Percentiles rank a stretch among this genome's conserved stretches.
Conservation (phyloP, 2,113 vertebrate genomes). For the Bufo bufo region DNA sequence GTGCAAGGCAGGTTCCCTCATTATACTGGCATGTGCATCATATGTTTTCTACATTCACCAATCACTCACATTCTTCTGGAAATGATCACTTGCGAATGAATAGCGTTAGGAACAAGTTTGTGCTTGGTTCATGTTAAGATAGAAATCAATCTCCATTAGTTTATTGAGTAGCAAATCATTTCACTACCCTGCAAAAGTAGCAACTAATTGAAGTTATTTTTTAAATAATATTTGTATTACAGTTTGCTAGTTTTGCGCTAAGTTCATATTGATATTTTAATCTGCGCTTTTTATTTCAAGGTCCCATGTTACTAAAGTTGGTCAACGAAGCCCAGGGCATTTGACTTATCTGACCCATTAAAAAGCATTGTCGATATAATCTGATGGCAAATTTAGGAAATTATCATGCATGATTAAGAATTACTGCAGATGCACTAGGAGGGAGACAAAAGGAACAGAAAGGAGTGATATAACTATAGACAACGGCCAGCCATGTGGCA, state of each 20-base stretch:
- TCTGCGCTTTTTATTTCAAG: not conserved
- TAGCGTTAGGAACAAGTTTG: not conserved
- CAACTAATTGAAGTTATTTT: not conserved
- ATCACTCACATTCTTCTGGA: slow-evolving; percentile 53
- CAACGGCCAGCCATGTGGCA: not conserved
- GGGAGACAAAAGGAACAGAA: not conserved
- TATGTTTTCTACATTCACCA: slow-evolving; percentile 55
- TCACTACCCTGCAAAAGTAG: not conserved
- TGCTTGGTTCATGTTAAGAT: slow-evolving; percentile 18
- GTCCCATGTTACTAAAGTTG: not conserved
- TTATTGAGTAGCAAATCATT: not conserved
- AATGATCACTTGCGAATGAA: slow-evolving; percentile 50
- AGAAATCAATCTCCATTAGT: not conserved
- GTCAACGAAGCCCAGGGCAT: not conserved
- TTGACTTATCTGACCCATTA: not conserved
- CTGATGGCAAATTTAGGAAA: too few relatives aligned
- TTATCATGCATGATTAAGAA: not conserved
- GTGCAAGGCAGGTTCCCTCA: slow-evolving; percentile 55
- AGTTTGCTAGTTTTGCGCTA: too few relatives aligned
- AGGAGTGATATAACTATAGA: not conserved
- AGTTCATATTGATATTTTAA: not conserved
- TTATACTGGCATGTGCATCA: slow-evolving; percentile 55
- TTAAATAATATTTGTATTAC: too few relatives aligned
- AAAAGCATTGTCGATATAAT: not conserved
- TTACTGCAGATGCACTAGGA: not conserved